Conservation (phyloP, 2,797 vertebrate species). For the Ciconia nigra region DNA sequence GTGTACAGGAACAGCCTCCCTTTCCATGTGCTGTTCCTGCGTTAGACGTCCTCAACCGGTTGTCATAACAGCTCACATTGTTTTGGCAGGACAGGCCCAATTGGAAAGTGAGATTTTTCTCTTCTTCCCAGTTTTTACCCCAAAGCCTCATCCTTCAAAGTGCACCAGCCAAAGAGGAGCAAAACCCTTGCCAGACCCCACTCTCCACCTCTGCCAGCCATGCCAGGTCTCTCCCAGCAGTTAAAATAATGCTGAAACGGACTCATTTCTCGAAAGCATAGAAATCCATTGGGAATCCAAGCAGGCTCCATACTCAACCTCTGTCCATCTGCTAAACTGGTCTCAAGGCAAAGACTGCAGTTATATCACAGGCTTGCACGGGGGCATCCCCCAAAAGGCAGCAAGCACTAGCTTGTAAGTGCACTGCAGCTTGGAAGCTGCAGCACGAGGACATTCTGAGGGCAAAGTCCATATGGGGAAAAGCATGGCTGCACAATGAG, state of each 20-base stretch:
- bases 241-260: not conserved
- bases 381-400: not conserved
- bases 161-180: not conserved
- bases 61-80: not conserved
- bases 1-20: not conserved
- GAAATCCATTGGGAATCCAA: not conserved
- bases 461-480: not conserved
- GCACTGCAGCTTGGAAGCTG: too few relatives aligned
- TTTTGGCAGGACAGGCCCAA: not conserved
- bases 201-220: not conserved
- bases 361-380: not conserved
- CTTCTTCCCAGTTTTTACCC: not conserved
- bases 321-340: not conserved
- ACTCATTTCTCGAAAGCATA: not conserved
- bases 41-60: not conserved
- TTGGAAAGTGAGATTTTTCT: not conserved
- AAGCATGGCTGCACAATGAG: not conserved
- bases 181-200: not conserved
- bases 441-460: not conserved
- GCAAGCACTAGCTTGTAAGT: not conserved
- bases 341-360: not conserved
- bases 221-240: not conserved
- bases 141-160: not conserved
- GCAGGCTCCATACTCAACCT: not conserved
- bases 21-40: not conserved